Percentiles rank a stretch among this genome's conserved stretches.
Evolutionary conservation across 2,888 invertebrate genomes (phyloP).

Genomic region (Chymomyza caudatula): DNA sequence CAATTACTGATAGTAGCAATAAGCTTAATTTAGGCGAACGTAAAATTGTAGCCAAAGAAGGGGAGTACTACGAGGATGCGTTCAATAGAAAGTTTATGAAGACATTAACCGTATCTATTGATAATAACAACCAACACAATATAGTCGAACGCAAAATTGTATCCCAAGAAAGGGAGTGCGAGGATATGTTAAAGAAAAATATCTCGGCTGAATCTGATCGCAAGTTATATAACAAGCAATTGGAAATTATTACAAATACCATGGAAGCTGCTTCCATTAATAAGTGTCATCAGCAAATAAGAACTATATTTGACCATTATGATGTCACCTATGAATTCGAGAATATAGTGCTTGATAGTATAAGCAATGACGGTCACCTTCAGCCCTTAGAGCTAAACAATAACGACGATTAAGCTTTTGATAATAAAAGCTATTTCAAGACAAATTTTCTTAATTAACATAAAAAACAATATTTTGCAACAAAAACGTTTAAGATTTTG

Average conservation of each 20-base stretch:
- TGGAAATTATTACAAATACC: slow-evolving; percentile 61
- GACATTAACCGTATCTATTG: background rate
- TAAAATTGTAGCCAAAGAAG: background rate
- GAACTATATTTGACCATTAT: slow-evolving; percentile 53
- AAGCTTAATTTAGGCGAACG: background rate
- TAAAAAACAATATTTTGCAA: too few relatives aligned
- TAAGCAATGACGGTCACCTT: slow-evolving; percentile 30
- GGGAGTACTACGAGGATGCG: background rate
- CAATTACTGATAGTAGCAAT: slow-evolving; percentile 24
- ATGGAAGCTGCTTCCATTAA: slow-evolving; percentile 48
- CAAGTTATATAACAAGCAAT: slow-evolving; percentile 60
- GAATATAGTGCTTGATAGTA: background rate
- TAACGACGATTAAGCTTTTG: slow-evolving; percentile 8
- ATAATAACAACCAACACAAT: background rate
- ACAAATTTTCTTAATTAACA: too few relatives aligned
- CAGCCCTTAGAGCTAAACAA: slow-evolving; percentile 42
- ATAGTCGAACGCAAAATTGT: background rate
- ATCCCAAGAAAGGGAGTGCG: background rate
- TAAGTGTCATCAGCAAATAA: slow-evolving; percentile 26
- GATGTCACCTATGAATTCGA: slow-evolving; percentile 53
- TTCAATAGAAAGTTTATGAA: background rate
- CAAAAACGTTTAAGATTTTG: too few relatives aligned
- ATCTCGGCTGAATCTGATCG: slow-evolving; percentile 55
- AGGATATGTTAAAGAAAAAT: background rate
- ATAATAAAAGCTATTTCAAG: too few relatives aligned